Evolutionary conservation across 2,113 vertebrate genomes (phyloP).

Genomic region (Puffinus mauretanicus): DNA sequence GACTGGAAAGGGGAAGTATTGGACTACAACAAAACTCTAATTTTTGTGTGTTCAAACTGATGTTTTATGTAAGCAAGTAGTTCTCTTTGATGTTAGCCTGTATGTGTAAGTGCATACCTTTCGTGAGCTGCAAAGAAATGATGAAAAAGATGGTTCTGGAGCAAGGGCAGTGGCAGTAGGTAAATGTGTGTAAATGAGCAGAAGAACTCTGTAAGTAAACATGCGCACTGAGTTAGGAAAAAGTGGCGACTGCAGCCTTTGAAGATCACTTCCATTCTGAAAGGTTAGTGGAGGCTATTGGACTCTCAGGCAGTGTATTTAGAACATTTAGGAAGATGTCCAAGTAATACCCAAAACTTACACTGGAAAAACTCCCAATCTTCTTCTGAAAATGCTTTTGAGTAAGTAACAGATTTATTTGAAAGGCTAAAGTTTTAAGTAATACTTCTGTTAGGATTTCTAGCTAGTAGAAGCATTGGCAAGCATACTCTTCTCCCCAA

Average conservation of each 20-base stretch:
- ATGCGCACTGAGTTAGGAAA: rapidly evolving
- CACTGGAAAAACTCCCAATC: background rate
- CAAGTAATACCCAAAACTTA: background rate
- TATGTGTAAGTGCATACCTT: background rate
- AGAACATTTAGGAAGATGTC: background rate
- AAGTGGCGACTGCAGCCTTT: background rate
- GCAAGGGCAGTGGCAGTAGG: background rate
- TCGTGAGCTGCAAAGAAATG: background rate
- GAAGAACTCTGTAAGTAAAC: background rate
- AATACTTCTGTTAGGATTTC: background rate
- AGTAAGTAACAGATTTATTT: background rate
- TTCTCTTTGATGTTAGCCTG: background rate
- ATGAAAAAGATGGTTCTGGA: background rate
- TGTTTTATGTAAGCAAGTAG: background rate
- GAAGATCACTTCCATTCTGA: background rate
- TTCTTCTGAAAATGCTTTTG: background rate
- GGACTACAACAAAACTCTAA: background rate
- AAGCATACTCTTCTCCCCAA: background rate
- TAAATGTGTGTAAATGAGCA: background rate
- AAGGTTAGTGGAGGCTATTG: background rate
- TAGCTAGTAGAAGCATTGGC: background rate
- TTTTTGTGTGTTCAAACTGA: background rate
- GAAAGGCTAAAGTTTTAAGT: background rate
- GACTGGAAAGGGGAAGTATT: background rate
- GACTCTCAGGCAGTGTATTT: background rate